phyloP scores from a whole-genome alignment of 2,888 invertebrate genomes.

The Yponomeuta plumbellus region DNA sequence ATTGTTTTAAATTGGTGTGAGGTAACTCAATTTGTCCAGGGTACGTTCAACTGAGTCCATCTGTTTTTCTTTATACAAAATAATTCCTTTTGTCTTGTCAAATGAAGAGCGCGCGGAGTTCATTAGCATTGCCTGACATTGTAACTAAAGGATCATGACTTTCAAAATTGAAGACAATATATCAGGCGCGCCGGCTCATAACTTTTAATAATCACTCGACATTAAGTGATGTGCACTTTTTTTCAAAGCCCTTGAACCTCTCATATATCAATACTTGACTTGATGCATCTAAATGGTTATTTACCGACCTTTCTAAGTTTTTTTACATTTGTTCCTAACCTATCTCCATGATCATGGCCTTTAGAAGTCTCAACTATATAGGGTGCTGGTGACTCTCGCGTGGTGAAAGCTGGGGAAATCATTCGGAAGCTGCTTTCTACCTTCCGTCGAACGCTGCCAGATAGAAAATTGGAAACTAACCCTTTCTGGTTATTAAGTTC shows the following conservation, averaged over 20 bases:
- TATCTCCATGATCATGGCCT: neutral
- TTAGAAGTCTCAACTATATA: slow-evolving; percentile 29
- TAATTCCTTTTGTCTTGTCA: slow-evolving; percentile 39
- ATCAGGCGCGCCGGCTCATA: neutral
- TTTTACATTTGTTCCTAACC: neutral
- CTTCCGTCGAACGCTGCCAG: slow-evolving; percentile 35
- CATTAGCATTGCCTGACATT: slow-evolving; percentile 27
- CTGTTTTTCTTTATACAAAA: slow-evolving; percentile 42
- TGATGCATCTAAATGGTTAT: neutral
- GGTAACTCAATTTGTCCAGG: slow-evolving; percentile 1
- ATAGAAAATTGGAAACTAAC: slow-evolving; percentile 44
- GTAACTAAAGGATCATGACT: slow-evolving; percentile 8
- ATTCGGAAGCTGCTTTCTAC: slow-evolving; percentile 72
- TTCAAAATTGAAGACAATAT: slow-evolving; percentile 5
- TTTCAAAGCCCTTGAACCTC: neutral
- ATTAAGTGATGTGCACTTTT: neutral
- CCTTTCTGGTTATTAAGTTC: slow-evolving; percentile 28
- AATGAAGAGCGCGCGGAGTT: slow-evolving; percentile 34
- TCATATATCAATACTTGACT: neutral
- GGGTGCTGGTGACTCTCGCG: slow-evolving; percentile 29
- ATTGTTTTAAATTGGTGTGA: slow-evolving; percentile 27
- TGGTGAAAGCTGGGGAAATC: slow-evolving; percentile 70
- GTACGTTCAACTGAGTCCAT: slow-evolving; percentile 27
- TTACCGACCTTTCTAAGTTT: neutral
- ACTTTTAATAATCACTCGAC: slow-evolving; percentile 6